A percentile compares a stretch with the other conserved stretches of the same genome.
phyloP scores from a whole-genome alignment of 2,797 vertebrate species.

The Leptatherina wallacei region DNA sequence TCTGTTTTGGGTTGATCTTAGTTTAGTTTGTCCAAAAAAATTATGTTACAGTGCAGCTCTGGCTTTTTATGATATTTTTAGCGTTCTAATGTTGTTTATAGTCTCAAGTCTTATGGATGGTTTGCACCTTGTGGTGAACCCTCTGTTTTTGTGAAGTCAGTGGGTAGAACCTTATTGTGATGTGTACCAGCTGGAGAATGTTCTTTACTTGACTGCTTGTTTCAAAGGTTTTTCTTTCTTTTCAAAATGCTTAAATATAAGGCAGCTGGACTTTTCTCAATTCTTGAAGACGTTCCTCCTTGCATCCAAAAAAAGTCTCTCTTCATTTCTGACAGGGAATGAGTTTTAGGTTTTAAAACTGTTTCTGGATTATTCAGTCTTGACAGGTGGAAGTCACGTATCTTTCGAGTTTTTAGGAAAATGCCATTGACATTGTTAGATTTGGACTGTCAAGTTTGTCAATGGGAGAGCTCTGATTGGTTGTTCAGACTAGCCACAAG shows the following conservation, averaged over 20 bases:
- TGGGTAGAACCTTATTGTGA: background rate
- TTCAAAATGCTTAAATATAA: background rate
- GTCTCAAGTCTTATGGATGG: background rate
- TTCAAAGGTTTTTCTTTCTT: background rate
- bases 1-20: background rate
- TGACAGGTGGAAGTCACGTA: too few species aligned
- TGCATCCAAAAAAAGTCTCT: background rate
- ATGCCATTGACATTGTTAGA: background rate
- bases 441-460: background rate
- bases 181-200: background rate
- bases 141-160: background rate
- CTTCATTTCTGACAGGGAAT: background rate
- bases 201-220: background rate
- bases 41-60: background rate
- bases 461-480: too few species aligned
- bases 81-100: background rate
- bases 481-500: too few species aligned
- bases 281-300: background rate
- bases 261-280: background rate
- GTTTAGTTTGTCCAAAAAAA: too few species aligned
- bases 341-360: background rate
- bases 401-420: too few species aligned
- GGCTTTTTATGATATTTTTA: background rate
- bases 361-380: background rate
- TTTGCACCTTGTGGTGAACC: background rate